Percentiles rank a stretch among this genome's conserved stretches.
Evolutionary conservation across 2,888 invertebrate species (phyloP).

Genomic region (Drosophila kambysellisi): DNA sequence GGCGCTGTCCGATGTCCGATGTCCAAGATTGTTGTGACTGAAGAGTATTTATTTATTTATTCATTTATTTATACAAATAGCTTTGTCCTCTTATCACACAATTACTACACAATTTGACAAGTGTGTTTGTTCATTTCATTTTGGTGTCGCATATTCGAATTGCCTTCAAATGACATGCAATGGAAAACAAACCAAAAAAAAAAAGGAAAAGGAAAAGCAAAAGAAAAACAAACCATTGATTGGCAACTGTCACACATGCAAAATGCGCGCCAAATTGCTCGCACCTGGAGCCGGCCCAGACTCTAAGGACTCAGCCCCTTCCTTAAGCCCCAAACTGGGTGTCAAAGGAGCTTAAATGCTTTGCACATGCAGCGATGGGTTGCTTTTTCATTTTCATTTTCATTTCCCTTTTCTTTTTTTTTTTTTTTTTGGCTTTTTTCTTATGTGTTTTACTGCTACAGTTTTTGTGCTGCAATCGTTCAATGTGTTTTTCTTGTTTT

Average conservation of each 20-base stretch:
- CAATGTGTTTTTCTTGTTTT: conserved; percentile 22
- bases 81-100: conserved; percentile 68
- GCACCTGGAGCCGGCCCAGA: conserved; percentile 39
- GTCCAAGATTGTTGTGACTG: not conserved
- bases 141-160: not conserved
- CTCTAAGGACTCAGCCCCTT: not conserved
- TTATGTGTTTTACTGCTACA: not conserved
- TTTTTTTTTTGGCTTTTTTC: not conserved
- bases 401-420: not conserved
- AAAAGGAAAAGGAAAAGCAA: not conserved
- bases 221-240: conserved; percentile 50
- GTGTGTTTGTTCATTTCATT: not conserved
- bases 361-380: conserved; percentile 40
- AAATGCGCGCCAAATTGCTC: conserved; percentile 49
- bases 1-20: not conserved
- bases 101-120: conserved; percentile 51
- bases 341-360: conserved; percentile 70
- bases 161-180: conserved; percentile 36
- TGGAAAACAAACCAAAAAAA: conserved; percentile 20
- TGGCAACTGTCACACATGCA: conserved; percentile 71
- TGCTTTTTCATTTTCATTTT: not conserved
- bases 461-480: conserved; percentile 27
- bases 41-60: not conserved
- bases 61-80: conserved; percentile 65
- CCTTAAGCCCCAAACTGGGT: conserved; percentile 12